These are phyloP conservation scores for Himalopsyche kuldschensis DNA, from an alignment of 2,888 invertebrate genomes.

Conservation along the genomic window DNA sequence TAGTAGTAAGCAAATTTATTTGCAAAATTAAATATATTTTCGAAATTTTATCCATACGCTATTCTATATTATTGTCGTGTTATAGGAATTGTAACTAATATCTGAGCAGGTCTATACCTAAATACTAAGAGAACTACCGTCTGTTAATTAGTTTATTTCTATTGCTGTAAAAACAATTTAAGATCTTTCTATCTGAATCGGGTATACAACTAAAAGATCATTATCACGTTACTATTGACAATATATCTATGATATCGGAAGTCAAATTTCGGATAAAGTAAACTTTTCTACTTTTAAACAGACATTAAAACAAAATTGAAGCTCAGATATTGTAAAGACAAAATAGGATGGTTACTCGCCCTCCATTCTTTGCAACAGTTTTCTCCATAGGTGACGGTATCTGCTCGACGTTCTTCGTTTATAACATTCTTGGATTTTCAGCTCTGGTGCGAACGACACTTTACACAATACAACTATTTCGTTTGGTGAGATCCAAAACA, in stretches of 20 bases:
- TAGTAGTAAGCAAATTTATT: background rate
- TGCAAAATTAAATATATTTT: background rate
- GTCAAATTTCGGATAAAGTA: background rate
- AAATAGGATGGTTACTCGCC: conserved; percentile 27
- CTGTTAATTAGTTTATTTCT: background rate
- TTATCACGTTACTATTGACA: background rate
- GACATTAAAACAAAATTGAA: conserved; percentile 18
- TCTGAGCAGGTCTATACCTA: background rate
- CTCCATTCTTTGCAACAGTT: conserved; percentile 8
- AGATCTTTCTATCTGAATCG: background rate
- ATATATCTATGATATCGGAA: background rate
- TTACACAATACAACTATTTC: background rate
- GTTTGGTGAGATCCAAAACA: background rate
- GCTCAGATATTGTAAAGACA: conserved; percentile 9
- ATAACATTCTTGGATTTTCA: conserved; percentile 1
- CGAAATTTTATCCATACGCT: background rate
- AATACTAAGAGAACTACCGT: background rate
- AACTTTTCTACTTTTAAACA: conserved; percentile 12
- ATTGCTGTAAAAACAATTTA: background rate
- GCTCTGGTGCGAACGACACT: background rate
- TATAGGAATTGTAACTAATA: background rate
- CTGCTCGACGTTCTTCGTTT: conserved; percentile 8
- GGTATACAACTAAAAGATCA: background rate
- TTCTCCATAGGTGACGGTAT: conserved; percentile 2
- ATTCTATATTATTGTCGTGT: background rate